A percentile compares a stretch with the other conserved stretches of the same genome.
Evolutionary conservation across 2,888 invertebrate species (phyloP).

Genomic region (Teleiodes luculella): DNA sequence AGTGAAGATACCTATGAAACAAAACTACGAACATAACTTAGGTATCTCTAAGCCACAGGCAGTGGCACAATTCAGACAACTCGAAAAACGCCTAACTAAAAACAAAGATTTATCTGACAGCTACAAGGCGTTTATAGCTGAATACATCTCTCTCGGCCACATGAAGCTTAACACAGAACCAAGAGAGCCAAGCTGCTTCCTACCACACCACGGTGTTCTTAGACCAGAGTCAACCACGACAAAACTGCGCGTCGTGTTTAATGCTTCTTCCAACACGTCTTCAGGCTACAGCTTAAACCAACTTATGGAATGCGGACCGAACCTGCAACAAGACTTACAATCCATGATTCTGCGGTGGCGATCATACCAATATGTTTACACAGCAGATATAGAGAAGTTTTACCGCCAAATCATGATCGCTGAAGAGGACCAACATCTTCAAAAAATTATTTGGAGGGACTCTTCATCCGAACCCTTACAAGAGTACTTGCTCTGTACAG

Average conservation of each 20-base stretch:
- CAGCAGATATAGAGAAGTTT: conserved; percentile 1
- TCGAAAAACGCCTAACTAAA: conserved; percentile 2
- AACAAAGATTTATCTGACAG: neutral
- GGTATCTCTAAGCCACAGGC: conserved; percentile 7
- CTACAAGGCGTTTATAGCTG: conserved; percentile 1
- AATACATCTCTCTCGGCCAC: neutral
- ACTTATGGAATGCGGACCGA: neutral
- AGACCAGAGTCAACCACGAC: neutral
- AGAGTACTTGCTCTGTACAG: neutral
- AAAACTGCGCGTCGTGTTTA: neutral
- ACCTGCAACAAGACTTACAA: neutral
- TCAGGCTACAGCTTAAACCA: neutral
- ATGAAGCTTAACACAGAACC: neutral
- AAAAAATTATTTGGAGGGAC: neutral
- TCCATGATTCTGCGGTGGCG: neutral
- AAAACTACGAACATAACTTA: neutral
- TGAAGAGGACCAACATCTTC: neutral
- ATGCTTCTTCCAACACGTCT: neutral
- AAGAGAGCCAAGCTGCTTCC: neutral
- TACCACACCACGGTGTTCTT: neutral
- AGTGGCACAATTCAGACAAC: conserved; percentile 6
- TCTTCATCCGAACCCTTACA: neutral
- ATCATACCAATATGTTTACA: neutral
- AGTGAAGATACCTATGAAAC: conserved; percentile 7
- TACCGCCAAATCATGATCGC: neutral